Conservation (phyloP, 2,888 invertebrate species). For the Sminthurides aquaticus region DNA sequence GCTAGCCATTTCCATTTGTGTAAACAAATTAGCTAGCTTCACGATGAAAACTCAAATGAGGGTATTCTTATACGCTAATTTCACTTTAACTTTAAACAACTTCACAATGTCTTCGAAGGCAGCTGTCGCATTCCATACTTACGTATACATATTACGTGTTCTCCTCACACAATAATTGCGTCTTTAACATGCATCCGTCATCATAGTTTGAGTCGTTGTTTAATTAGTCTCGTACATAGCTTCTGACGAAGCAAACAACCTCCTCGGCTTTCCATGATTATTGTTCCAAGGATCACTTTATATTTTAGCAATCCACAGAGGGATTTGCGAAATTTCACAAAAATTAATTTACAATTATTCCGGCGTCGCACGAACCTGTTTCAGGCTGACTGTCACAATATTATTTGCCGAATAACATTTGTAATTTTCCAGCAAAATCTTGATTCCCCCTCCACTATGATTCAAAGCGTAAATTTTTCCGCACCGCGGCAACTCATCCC, state of each 20-base stretch:
- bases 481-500: slow-evolving; percentile 1
- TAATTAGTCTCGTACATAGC: neutral
- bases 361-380: too few species aligned
- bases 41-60: too few species aligned
- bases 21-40: too few species aligned
- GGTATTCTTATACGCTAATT: too few species aligned
- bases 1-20: neutral
- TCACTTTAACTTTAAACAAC: too few species aligned
- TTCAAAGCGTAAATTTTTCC: too few species aligned
- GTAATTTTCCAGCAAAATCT: neutral
- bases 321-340: too few species aligned
- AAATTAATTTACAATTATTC: too few species aligned
- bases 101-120: neutral
- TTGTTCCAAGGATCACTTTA: too few species aligned
- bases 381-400: too few species aligned
- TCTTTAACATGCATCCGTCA: neutral
- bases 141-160: neutral
- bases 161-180: neutral
- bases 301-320: too few species aligned
- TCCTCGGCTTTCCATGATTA: neutral
- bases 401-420: neutral
- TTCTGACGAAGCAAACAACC: neutral
- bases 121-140: neutral
- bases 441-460: too few species aligned
- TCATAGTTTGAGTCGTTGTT: neutral